Evolutionary conservation across 2,113 vertebrate genomes (phyloP).

Genomic region (Willisornis vidua): DNA sequence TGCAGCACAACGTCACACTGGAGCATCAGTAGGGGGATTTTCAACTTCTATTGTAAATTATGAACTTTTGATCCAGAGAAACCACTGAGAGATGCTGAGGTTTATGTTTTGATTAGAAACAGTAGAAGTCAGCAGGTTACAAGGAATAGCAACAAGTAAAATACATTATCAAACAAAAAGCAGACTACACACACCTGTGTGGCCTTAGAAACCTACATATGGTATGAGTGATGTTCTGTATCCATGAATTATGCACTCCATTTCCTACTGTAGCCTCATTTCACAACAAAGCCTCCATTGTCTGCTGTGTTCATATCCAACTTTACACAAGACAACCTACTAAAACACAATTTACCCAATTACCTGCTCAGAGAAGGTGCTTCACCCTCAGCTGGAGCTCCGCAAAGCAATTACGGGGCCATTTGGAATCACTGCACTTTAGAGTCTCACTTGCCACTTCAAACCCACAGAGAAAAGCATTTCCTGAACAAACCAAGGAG

Average conservation of each 20-base stretch:
- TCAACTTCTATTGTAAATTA: not conserved
- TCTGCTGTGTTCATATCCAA: not conserved
- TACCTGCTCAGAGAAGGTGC: slow-evolving; percentile 16
- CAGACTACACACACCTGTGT: not conserved
- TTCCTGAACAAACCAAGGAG: not conserved
- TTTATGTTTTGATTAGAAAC: slow-evolving; percentile 16
- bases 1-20: not conserved
- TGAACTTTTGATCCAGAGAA: not conserved
- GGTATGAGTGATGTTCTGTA: not conserved
- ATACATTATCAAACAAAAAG: slow-evolving; percentile 2
- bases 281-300: not conserved
- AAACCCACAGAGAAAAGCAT: not conserved
- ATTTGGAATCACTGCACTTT: not conserved
- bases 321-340: not conserved
- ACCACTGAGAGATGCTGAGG: not conserved
- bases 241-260: not conserved
- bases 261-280: not conserved
- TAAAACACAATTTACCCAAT: slow-evolving; percentile 18
- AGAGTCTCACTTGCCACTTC: not conserved
- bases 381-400: not conserved
- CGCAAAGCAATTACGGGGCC: not conserved
- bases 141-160: not conserved
- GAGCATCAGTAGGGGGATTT: not conserved
- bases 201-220: not conserved
- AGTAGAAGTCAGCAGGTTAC: not conserved